Conservation (phyloP, 1,140 invertebrate genomes). For the Battus philenor region DNA sequence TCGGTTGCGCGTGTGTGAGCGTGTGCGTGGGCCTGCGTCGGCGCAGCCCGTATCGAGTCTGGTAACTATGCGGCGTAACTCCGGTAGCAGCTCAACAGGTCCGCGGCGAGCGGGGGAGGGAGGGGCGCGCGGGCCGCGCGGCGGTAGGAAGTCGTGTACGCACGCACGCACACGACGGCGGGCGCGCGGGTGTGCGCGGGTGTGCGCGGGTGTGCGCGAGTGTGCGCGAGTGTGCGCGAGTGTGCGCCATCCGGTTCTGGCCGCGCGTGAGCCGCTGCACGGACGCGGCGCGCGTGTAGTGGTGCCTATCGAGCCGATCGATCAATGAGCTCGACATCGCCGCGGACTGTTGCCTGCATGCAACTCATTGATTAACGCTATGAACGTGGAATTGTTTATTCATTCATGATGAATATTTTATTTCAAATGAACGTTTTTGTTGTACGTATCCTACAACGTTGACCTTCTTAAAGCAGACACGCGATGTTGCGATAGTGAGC, state of each 20-base stretch:
- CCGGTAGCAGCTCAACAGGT: constrained; percentile 71
- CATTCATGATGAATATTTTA: constrained; percentile 73
- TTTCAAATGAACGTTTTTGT: constrained; percentile 60
- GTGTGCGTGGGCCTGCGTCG: constrained; percentile 18
- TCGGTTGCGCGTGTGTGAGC: constrained; percentile 33
- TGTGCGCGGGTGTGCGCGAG: too few species aligned
- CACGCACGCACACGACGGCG: constrained; percentile 49
- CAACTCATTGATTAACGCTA: constrained; percentile 75
- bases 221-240: constrained; percentile 23
- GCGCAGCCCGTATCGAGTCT: constrained; percentile 66
- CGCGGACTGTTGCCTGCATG: constrained; percentile 64
- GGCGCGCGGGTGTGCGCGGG: background rate
- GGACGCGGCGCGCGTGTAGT: constrained; percentile 38
- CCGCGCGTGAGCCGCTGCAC: constrained; percentile 44
- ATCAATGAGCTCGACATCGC: constrained; percentile 72
- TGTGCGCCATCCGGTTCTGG: constrained; percentile 67
- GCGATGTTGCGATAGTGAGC: constrained; percentile 11
- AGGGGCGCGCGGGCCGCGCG: constrained; percentile 41
- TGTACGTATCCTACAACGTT: constrained; percentile 35
- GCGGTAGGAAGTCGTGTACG: constrained; percentile 69
- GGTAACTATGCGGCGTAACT: constrained; percentile 76
- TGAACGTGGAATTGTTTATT: constrained; percentile 75
- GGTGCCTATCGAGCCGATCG: constrained; percentile 62
- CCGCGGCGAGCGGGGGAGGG: constrained; percentile 40
- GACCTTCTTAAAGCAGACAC: constrained; percentile 26